Evolutionary conservation across 2,888 invertebrate genomes (phyloP).

Genomic region (Taenaris catops): DNA sequence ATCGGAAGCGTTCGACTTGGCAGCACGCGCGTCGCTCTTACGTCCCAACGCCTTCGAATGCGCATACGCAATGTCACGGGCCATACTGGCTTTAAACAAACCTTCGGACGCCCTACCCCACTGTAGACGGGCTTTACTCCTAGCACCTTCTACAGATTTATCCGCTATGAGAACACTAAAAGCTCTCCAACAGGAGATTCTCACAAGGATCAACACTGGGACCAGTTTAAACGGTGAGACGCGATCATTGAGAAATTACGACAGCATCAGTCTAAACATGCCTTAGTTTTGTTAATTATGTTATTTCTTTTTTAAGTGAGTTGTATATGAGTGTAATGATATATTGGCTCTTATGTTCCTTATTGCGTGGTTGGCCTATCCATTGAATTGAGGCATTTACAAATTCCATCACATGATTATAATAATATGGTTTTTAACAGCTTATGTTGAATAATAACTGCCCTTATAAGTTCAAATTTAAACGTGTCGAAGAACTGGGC

Average conservation of each 20-base stretch:
- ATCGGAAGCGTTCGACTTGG: constrained; percentile 92
- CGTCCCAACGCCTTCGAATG: constrained; percentile 95
- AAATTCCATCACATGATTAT: no score
- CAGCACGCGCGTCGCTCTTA: constrained; percentile 90
- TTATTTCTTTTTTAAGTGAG: constrained; percentile 9
- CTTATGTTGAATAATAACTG: no score
- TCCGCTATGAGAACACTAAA: constrained; percentile 87
- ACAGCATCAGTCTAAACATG: constrained; percentile 73
- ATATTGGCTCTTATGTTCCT: constrained; percentile 17
- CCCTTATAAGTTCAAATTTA: no score
- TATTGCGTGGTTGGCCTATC: constrained; percentile 3
- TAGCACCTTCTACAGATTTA: constrained; percentile 85
- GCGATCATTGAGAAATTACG: constrained; percentile 63
- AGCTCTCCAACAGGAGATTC: constrained; percentile 86
- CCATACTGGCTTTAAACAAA: constrained; percentile 87
- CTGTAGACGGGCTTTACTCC: constrained; percentile 87
- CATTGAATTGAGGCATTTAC: background rate
- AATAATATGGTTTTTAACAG: no score
- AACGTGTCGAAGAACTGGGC: no score
- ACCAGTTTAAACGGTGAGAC: constrained; percentile 58
- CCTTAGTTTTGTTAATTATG: constrained; percentile 35
- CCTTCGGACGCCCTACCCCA: constrained; percentile 89
- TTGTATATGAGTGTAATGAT: constrained; percentile 8
- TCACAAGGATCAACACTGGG: constrained; percentile 71
- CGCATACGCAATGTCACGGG: constrained; percentile 94